A percentile compares a stretch with the other conserved stretches of the same genome.
phyloP scores from a whole-genome alignment of 64 coral and sea anemone genomes.

The Catalaphyllia jardinei region DNA sequence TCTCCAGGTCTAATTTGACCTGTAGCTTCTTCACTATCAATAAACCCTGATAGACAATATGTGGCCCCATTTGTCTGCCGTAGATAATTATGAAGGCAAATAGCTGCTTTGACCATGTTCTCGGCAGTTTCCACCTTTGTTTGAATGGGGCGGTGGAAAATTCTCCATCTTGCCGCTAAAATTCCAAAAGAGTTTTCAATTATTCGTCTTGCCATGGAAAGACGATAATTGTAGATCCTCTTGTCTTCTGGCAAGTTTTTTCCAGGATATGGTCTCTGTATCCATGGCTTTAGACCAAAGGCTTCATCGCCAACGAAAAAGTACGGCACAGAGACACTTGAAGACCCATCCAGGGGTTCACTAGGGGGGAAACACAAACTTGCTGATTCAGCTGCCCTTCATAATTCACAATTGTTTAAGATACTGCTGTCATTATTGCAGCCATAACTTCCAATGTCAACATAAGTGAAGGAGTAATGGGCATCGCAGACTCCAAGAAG shows the following conservation, averaged over 20 bases:
- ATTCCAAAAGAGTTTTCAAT: conserved; percentile 60
- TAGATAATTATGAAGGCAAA: conserved; percentile 62
- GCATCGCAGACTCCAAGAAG: conserved; percentile 47
- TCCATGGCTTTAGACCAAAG: conserved; percentile 7
- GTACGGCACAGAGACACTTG: conserved; percentile 2
- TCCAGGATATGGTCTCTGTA: conserved; percentile 47
- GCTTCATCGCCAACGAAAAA: conserved; percentile 47
- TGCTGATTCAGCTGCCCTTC: too few relatives aligned
- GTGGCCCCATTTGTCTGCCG: conserved; percentile 12
- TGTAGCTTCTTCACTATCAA: conserved; percentile 45
- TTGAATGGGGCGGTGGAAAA: conserved; percentile 40
- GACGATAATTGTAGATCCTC: conserved; percentile 30
- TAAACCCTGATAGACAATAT: conserved; percentile 36
- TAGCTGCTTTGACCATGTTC: conserved; percentile 52
- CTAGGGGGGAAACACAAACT: too few relatives aligned
- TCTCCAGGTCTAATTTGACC: conserved; percentile 39
- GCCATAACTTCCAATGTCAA: conserved; percentile 45
- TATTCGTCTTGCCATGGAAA: conserved; percentile 48
- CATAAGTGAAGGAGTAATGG: conserved; percentile 30
- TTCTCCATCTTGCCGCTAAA: conserved; percentile 28
- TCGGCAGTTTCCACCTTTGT: conserved; percentile 21
- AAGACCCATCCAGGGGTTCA: too few relatives aligned
- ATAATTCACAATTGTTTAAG: not conserved
- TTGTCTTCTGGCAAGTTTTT: conserved; percentile 24
- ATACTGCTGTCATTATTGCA: conserved; percentile 50